Base-by-base conservation (phyloP, 2,888 invertebrate genomes). In the Tribolium freemani region DNA sequence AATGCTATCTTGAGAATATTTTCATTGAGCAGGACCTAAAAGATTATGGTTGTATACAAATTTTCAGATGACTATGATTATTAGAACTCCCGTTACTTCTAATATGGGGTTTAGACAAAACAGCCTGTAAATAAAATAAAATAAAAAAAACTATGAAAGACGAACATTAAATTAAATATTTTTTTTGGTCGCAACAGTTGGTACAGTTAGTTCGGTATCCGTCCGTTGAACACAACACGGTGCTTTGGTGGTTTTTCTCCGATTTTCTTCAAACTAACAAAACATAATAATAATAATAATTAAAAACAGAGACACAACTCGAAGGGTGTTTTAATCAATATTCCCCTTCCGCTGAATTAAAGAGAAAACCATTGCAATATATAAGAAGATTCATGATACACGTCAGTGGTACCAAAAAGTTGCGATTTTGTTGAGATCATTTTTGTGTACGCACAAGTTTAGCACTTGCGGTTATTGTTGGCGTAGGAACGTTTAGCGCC, bases 381-480 rank as follows among this genome's bases (percentile, higher is more conserved):
- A 16, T 16, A 16, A 16, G 16, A 16, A 45, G 2, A 21, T 30
- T 30, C 46, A 38, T 38, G 6, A 31, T 67, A 48, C 44, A 66
- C 64, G 30, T 46, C 16, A 44, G n/a, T 31, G 45, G 50, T 58
- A 50, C 58, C 60, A 26, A 26, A 61, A 71, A 72, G 76, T 77
- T 77, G 77, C 77, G 76, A 79, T 30, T 69, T 76, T 16, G 16
- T 16, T 84, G 84, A 85, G 85, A 85, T 84, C 84, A 81, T 67
- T 66, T 75, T 75, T 82, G 80, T 85, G 45, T 45, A 46, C 46
- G 61, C 10, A 26, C 26, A 26, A 26, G 44, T 69, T 57, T 84
- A 88, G 86, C 88, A 88, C 86, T 88, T 88, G 84, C 88, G 88
- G 83, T 88, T 88, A 82, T 88, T 88, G 83, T 88, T 88, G 75